phyloP scores from a whole-genome alignment of 2,888 invertebrate species.

The Tolmerus cingulatus region DNA sequence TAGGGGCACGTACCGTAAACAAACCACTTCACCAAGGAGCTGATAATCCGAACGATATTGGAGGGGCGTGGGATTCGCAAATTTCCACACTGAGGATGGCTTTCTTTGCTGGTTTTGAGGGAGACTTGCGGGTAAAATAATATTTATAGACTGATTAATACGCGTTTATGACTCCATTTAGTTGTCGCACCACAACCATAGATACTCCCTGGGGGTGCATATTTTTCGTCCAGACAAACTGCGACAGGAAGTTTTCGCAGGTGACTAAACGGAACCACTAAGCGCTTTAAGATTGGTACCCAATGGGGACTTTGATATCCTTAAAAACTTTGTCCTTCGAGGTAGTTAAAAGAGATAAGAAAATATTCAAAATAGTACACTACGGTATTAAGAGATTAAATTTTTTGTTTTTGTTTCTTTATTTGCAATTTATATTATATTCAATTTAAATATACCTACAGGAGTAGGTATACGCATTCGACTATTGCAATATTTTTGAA shows the following conservation, averaged over 20 bases:
- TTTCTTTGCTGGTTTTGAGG: neutral
- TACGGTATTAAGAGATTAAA: neutral
- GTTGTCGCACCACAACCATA: neutral
- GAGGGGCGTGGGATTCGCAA: neutral
- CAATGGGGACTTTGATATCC: neutral
- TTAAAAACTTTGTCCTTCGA: neutral
- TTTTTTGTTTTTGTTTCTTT: too few relatives aligned
- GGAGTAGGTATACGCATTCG: too few relatives aligned
- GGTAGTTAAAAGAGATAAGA: neutral
- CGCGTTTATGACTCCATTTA: constrained; percentile 10
- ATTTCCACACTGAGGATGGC: neutral
- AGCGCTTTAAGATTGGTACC: neutral
- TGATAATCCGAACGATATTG: neutral
- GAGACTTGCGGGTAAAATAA: neutral
- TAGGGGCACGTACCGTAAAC: constrained; percentile 30
- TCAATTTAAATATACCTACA: too few relatives aligned
- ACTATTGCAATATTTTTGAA: too few relatives aligned
- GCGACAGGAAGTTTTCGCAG: neutral
- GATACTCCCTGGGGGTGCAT: neutral
- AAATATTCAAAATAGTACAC: neutral
- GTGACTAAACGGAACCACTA: neutral
- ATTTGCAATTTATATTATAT: too few relatives aligned
- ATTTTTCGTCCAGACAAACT: neutral
- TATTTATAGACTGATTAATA: constrained; percentile 28
- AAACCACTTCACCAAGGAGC: neutral